Conservation (phyloP, 2,797 vertebrate species). For the Halcyon leucocephala region DNA sequence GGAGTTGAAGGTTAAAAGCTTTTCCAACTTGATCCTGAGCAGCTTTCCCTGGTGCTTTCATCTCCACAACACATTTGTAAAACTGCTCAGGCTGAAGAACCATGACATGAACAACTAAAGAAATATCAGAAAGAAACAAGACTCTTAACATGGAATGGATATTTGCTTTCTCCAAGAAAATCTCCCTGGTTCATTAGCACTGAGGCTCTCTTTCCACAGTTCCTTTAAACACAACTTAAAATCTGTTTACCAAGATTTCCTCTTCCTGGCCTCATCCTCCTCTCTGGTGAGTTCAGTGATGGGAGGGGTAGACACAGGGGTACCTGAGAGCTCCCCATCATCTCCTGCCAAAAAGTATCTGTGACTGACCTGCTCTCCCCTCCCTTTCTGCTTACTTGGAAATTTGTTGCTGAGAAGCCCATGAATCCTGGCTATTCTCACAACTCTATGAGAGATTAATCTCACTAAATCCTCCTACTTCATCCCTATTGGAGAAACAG, state of each 20-base stretch:
- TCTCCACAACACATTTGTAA: constrained; percentile 78
- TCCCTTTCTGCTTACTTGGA: neutral
- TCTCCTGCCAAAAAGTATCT: neutral
- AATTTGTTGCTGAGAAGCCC: constrained; percentile 28
- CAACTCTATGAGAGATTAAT: constrained; percentile 46
- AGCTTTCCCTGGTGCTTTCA: constrained; percentile 77
- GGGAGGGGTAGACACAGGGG: neutral
- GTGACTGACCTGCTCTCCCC: neutral
- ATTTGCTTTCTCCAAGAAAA: neutral
- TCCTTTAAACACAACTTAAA: neutral
- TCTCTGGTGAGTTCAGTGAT: neutral
- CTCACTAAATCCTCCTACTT: constrained; percentile 56
- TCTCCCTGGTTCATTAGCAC: neutral
- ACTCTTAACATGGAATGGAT: neutral
- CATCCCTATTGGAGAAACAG: constrained; percentile 42
- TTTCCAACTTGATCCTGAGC: constrained; percentile 79
- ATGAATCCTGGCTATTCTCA: constrained; percentile 50
- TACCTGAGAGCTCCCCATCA: neutral
- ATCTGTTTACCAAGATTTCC: neutral
- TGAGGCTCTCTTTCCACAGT: neutral
- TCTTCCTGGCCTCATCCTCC: neutral
- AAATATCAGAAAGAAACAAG: constrained; percentile 40
- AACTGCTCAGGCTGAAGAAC: constrained; percentile 76
- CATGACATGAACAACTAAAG: constrained; percentile 72
- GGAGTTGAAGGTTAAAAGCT: constrained; percentile 80